A percentile compares a stretch with the other conserved stretches of the same genome.
phyloP scores from a whole-genome alignment of 2,113 vertebrate genomes.

The Ciconia stormi region DNA sequence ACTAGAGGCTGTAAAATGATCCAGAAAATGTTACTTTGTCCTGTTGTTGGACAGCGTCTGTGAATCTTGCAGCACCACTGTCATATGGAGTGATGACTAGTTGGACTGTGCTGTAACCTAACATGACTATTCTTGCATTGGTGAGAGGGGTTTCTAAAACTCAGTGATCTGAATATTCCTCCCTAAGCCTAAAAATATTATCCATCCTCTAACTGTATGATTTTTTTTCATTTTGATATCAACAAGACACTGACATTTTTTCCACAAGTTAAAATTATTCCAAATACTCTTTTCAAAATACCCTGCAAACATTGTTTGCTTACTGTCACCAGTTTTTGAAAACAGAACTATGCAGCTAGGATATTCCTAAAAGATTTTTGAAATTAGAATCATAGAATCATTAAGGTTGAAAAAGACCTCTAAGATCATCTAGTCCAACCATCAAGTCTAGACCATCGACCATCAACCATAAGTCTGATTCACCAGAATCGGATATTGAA shows the following conservation, averaged over 20 bases:
- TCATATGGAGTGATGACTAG: neutral
- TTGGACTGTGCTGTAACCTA: neutral
- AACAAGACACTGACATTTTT: neutral
- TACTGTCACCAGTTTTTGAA: neutral
- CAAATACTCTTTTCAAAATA: neutral
- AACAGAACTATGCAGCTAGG: neutral
- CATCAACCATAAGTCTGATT: slow-evolving; percentile 53
- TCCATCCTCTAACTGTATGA: neutral
- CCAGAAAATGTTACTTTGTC: neutral
- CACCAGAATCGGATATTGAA: slow-evolving; percentile 90
- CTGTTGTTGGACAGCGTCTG: neutral
- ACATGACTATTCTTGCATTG: neutral
- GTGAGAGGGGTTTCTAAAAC: neutral
- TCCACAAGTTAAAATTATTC: neutral
- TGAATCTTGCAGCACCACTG: neutral
- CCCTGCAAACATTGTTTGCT: neutral
- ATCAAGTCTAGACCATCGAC: no score
- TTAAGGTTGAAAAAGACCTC: no score
- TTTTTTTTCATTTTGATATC: neutral
- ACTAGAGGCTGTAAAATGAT: neutral
- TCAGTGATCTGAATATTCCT: neutral
- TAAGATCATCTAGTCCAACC: no score
- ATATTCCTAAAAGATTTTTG: neutral
- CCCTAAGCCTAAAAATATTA: neutral
- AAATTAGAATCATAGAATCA: neutral